These are phyloP conservation scores for Megalonaias nervosa DNA, from an alignment of 1,140 invertebrate genomes.

Conservation along the genomic window DNA sequence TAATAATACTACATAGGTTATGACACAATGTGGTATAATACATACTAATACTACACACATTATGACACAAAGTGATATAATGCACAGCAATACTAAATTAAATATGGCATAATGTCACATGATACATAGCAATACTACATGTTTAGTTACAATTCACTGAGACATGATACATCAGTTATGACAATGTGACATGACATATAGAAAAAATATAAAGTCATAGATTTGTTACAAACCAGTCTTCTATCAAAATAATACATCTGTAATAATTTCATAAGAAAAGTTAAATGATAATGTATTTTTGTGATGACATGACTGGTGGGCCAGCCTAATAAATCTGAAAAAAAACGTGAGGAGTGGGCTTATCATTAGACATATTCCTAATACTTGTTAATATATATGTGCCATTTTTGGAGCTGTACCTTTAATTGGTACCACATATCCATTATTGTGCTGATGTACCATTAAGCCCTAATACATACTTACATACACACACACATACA, in stretches of 20 bases:
- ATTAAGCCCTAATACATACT: no score
- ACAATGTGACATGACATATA: not conserved
- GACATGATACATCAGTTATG: not conserved
- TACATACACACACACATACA: no score
- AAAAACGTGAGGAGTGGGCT: rapidly evolving
- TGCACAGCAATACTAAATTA: not conserved
- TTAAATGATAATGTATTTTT: no score
- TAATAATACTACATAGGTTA: not conserved
- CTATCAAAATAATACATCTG: no score
- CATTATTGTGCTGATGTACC: no score
- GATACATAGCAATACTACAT: not conserved
- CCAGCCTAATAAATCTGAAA: rapidly evolving
- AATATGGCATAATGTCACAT: not conserved
- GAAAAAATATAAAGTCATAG: not conserved
- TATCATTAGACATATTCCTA: no score
- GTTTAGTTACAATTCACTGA: not conserved
- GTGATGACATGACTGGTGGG: no score
- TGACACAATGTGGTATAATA: not conserved
- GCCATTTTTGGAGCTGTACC: no score
- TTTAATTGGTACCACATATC: no score
- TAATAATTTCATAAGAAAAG: no score
- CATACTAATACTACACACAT: not conserved
- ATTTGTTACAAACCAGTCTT: no score
- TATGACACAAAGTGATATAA: not conserved
- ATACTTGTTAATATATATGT: no score